Evolutionary conservation across 2,888 invertebrate genomes (phyloP).

Genomic region (Sesamia inferens): DNA sequence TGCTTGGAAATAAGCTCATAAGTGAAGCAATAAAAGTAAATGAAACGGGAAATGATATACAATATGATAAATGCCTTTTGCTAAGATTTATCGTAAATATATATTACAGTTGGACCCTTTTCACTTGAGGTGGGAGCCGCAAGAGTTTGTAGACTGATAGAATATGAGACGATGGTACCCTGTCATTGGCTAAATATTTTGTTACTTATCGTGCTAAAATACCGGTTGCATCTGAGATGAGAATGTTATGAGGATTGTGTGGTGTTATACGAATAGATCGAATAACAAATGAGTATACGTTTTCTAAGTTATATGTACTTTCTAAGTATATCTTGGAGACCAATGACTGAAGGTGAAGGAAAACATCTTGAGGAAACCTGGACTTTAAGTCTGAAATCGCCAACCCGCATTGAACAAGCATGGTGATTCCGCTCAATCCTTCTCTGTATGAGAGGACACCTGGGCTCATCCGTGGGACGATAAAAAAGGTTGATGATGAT

Average conservation of each 20-base stretch:
- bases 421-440: no score
- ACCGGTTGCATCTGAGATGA: neutral
- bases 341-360: no score
- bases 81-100: conserved; percentile 49
- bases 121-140: conserved; percentile 27
- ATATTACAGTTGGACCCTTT: conserved; percentile 46
- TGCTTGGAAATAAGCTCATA: conserved; percentile 35
- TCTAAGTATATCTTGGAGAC: no score
- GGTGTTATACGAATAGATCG: neutral
- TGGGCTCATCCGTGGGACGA: no score
- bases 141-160: conserved; percentile 19
- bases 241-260: neutral
- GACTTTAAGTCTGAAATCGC: no score
- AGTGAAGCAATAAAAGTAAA: conserved; percentile 42
- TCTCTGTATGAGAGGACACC: no score
- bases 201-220: conserved; percentile 7
- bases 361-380: no score
- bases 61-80: conserved; percentile 26
- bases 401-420: no score
- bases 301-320: no score
- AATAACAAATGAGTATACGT: neutral
- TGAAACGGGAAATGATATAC: conserved; percentile 27
- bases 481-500: no score
- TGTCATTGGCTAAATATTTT: conserved; percentile 25
- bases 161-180: conserved; percentile 16